Evolutionary conservation across 1,140 invertebrate genomes (phyloP).

Genomic region (Neodiprion lecontei): DNA sequence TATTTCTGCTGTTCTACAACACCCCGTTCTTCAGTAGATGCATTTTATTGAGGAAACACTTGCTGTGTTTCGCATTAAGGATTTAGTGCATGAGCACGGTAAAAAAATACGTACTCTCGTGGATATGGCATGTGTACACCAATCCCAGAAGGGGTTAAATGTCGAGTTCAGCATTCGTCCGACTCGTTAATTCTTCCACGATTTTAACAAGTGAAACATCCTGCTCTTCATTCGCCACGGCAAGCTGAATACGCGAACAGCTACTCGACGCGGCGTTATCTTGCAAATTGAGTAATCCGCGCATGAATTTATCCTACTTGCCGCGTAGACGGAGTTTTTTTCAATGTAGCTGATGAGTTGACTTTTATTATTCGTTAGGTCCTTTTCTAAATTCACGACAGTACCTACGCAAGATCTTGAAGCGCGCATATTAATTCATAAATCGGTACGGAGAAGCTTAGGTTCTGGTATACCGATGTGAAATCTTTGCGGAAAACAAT

Average conservation of each 20-base stretch:
- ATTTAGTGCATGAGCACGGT: too few relatives aligned
- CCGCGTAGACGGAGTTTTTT: too few relatives aligned
- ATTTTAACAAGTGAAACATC: constrained; percentile 1
- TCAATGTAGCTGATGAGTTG: too few relatives aligned
- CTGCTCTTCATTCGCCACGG: constrained; percentile 1
- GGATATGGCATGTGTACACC: not conserved
- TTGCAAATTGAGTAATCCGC: not conserved
- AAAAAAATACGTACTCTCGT: not conserved
- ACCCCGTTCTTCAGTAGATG: not conserved
- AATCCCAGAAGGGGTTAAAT: not conserved
- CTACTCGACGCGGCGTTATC: not conserved
- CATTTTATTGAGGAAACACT: too few relatives aligned
- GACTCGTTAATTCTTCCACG: not conserved
- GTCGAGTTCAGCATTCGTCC: not conserved
- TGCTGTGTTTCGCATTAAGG: too few relatives aligned
- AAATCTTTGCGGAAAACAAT: not conserved
- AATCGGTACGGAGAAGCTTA: too few relatives aligned
- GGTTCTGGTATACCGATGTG: not conserved
- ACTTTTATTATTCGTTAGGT: too few relatives aligned
- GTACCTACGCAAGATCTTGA: too few relatives aligned
- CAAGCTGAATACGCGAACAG: not conserved
- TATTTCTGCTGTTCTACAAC: not conserved
- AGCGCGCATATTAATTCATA: too few relatives aligned
- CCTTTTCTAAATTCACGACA: too few relatives aligned
- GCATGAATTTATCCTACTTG: not conserved